phyloP scores from a whole-genome alignment of 2,888 invertebrate species.

The Philereme transversata region DNA sequence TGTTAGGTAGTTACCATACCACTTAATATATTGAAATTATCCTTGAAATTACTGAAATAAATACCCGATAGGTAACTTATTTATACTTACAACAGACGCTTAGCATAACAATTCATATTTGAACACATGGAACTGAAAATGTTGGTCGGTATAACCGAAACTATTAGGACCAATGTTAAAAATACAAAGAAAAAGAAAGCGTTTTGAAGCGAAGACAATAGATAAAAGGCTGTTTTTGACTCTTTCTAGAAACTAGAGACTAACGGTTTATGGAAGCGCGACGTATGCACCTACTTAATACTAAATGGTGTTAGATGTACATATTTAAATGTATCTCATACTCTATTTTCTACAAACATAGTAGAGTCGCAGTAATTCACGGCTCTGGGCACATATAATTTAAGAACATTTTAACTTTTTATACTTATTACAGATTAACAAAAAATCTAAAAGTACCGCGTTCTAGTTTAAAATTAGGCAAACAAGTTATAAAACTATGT shows the following conservation, averaged over 20 bases:
- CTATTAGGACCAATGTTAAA: constrained; percentile 20
- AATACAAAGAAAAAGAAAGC: constrained; percentile 51
- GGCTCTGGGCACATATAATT: too few relatives aligned
- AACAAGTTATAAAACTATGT: too few relatives aligned
- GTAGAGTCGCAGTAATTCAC: too few relatives aligned
- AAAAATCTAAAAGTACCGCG: too few relatives aligned
- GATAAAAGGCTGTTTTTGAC: constrained; percentile 7
- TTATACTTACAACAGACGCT: constrained; percentile 3
- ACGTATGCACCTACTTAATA: background rate
- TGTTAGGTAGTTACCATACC: too few relatives aligned
- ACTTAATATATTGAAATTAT: background rate
- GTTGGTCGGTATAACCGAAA: constrained; percentile 11
- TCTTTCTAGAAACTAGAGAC: constrained; percentile 10
- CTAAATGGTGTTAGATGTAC: background rate
- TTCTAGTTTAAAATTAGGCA: too few relatives aligned
- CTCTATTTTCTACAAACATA: too few relatives aligned
- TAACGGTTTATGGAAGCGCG: too few relatives aligned
- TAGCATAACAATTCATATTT: constrained; percentile 35
- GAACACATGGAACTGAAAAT: constrained; percentile 18
- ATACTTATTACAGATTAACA: too few relatives aligned
- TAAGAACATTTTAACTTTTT: too few relatives aligned
- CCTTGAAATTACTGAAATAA: background rate
- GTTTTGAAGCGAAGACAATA: constrained; percentile 40
- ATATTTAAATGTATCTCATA: background rate
- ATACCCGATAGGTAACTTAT: background rate